Base-by-base conservation (phyloP, 2,797 vertebrate species). In the Danio tinwini region DNA sequence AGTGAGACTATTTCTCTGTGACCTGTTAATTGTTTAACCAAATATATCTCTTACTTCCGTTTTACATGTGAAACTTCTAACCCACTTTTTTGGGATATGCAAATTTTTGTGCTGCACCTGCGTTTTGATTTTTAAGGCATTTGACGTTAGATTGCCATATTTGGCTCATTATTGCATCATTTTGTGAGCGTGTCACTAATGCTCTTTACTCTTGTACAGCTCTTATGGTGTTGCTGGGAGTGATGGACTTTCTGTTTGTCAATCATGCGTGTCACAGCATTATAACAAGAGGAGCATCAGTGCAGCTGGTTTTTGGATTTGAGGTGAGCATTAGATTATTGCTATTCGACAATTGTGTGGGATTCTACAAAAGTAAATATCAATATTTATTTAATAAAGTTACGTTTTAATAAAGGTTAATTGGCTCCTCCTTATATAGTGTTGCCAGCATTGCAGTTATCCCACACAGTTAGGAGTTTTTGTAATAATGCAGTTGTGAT, bases 251-350 rank as follows among this genome's bases (percentile, higher is more conserved):
- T 85, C 91, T 98, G 65, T 98, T 99, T 2, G 96, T 99, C 77
- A 96, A 92, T 90, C 97, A 97, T 0, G 97, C 98, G 59, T 98
- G 96, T 88, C 96, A 98, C 89, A 98, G 96, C 93, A 96, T 98
- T 88, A 95, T 99, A 53, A 97, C 94, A 4, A 92, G 96, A 4
- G 98, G 98, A 76, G 98, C 98, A 7, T 99, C 98, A 0, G 98
- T 98, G 7, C 98, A 99, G 91, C 94, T 99, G 10, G 97, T 99
- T 58, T 99, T 99, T 82, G 98, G 98, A 82, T 99, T 98, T 88
- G 96, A 97, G 96, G 96, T 97, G 86, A 79, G 90, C 81, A 17
- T 65, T 64, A 16, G 13, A 56, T 44, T 45, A 40, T 40, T 55
- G 17, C 8, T 40, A 17, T 44, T 29, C 29, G 0, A 6, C 9